Base-by-base conservation (phyloP, 2,113 vertebrate species). In the Pycnonotus jocosus region DNA sequence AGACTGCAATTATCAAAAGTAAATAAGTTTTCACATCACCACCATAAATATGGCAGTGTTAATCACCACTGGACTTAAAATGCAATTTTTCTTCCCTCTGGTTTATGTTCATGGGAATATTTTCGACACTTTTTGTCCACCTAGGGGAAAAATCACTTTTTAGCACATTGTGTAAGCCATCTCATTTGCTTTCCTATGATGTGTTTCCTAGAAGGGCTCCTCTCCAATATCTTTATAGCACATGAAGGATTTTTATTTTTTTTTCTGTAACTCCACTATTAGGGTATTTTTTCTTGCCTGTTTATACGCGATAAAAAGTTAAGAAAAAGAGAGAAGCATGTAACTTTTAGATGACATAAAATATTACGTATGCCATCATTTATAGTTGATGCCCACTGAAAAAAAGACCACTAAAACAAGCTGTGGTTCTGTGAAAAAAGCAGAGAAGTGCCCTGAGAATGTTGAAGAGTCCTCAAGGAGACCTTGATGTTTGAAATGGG, bases 401-500 rank as follows among this genome's bases (percentile, higher is more conserved):
- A 74, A 64, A 65, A 77, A 66, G 38, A 15, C 11, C 44, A 24
- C 47, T 24, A 42, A 81, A 38, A 66, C 79, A 92, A 81, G 25
- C 45, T 48, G 50, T 81, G 54, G 11, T 50, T 80, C 54, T 80
- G 14, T 56, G 19, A 74, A 72, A 71, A 86, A 91, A 80, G 48
- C 25, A 66, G 58, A 44, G 22, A 58, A 80, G 22, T 82, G 74
- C 28, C 72, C 72, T 94, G 81, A 74, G 95, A 93, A 74, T 44
- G 30, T 15, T 81, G 45, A 35, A 70, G 94, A 86, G 94, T 90
- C 90, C 90, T 97, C 79, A 83, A 81, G 93, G 77, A 93, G 93
- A 97, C 94, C 93, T 96, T 96, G 95, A 77, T 3, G 47, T 86
- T 86, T 81, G 86, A 92, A 96, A 81, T 27, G 44, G 86, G 76